Evolutionary conservation across 1,140 invertebrate genomes (phyloP), one percentile per base, ranked within the genome.

Genomic region (Brachionus koreanus): DNA sequence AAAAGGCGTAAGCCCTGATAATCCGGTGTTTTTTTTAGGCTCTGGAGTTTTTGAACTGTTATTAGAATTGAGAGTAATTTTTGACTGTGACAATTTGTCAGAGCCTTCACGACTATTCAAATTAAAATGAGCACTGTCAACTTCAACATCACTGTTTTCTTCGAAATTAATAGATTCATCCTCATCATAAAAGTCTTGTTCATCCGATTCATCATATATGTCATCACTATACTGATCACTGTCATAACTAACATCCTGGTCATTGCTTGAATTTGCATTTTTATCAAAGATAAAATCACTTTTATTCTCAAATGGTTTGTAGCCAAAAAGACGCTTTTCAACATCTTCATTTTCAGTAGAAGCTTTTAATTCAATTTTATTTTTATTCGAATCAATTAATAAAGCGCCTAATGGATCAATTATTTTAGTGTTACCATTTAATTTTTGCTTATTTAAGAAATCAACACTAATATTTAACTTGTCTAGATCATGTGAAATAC

Each of bases 291-390:
- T 35, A 29, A 79, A 35, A 43, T 79, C 76, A 65, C 76, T 79
- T 79, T 65, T 65, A n/a, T 37, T 19, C 35, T 57, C 16, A 79
- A 61, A 33, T 43, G 46, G 46, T 42, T 61, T 39, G 16, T 52
- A 61, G 19, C 49, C 23, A 52, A 77, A 77, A 35, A 79, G 57
- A 35, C 46, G 76, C 49, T 79, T 57, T 79, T 43, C 61, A 12
- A 33, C 37, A 39, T 61, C 76, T 35, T 74, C 69, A 35, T 46
- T 25, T 13, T 67, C 35, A 33, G 13, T 67, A 13, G 13, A 3
- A 69, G 13, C 25, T 12, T 29, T 10, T 49, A 49, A 13, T 1
- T 13, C 12, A 19, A 12, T 19, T 12, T 43, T 74, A 23, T 33
- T 46, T 46, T 49, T 19, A 16, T 16, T 9, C 37, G 9, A 16